Evolutionary conservation across 2,113 vertebrate species (phyloP).

Genomic region (Antigone vipio): DNA sequence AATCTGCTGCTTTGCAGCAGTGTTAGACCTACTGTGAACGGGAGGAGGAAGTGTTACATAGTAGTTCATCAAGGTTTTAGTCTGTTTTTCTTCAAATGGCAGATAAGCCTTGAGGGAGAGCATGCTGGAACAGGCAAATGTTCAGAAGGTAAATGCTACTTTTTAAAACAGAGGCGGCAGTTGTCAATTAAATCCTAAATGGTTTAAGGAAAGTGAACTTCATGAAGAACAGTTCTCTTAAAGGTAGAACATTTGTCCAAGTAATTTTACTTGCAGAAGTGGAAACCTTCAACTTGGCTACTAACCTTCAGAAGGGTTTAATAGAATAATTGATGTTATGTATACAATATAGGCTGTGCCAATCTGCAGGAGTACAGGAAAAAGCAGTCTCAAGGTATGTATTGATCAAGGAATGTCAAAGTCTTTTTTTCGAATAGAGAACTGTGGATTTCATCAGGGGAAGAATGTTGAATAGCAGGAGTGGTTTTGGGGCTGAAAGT

Average conservation of each 20-base stretch:
- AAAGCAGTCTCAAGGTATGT: background rate
- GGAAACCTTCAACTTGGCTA: background rate
- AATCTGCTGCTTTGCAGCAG: background rate
- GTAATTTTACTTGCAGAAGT: background rate
- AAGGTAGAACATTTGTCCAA: background rate
- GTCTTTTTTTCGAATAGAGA: background rate
- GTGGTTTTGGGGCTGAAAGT: background rate
- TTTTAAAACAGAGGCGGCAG: background rate
- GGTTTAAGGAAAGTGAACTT: background rate
- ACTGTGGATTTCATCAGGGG: background rate
- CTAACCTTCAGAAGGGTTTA: background rate
- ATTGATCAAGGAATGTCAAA: background rate
- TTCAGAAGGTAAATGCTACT: background rate
- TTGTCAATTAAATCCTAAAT: background rate
- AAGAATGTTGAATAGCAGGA: background rate
- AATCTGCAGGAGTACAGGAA: background rate
- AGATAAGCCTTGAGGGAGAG: background rate
- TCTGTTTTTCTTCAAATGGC: background rate
- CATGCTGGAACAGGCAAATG: background rate
- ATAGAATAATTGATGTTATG: background rate
- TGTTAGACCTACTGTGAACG: background rate
- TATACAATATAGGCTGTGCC: background rate
- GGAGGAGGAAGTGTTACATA: background rate
- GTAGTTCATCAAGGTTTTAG: background rate
- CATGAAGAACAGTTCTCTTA: background rate